Base-by-base conservation (phyloP, 2,113 vertebrate genomes). In the Taurulus bubalis region DNA sequence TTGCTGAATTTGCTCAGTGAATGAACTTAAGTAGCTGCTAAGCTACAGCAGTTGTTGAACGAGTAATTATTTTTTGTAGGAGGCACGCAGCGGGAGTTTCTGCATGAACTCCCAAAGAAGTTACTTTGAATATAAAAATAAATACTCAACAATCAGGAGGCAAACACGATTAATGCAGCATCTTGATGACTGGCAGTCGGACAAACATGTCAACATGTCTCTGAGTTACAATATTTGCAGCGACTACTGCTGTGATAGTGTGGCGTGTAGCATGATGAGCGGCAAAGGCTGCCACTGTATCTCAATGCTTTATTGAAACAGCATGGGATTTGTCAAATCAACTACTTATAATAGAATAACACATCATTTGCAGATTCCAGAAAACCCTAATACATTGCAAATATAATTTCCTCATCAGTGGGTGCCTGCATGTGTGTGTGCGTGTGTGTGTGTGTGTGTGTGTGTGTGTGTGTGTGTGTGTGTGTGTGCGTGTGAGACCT, bases 1-100 rank as follows among this genome's bases (percentile, higher is more conserved):
- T 69, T 64, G 75, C 45, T 53, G 65, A 67, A 60, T 86, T 69
- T 84, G 63, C 45, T 74, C 59, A 45, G 77, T 10, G 6, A 83
- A 56, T 73, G 28, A 68, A 63, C 36, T 34, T 72, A 14, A 36
- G 63, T 62, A 56, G 32, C 4, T 30, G 38, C 55, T 24, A 8
- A 51, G 24, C 32, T 36, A 11, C 62, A 53, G 71, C 56, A 22
- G 32, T 51, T 58, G 62, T 26, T 58, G 32, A 34, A 42, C 20
- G 26, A 40, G 73, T 26, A 12, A 68, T 83, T 51, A 1, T n/a
- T 53, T 36, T 56, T 22, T 30, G 6, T 8, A 28, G 5, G 72
- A 53, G 30, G 12, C 59, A 1, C 4, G 1, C 20, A 9, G 20
- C 42, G 10, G 38, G 30, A 30, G 11, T 30, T 7, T 14, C 53